Conservation (phyloP, 2,113 vertebrate species). For the Petrocephalus microphthalmus region DNA sequence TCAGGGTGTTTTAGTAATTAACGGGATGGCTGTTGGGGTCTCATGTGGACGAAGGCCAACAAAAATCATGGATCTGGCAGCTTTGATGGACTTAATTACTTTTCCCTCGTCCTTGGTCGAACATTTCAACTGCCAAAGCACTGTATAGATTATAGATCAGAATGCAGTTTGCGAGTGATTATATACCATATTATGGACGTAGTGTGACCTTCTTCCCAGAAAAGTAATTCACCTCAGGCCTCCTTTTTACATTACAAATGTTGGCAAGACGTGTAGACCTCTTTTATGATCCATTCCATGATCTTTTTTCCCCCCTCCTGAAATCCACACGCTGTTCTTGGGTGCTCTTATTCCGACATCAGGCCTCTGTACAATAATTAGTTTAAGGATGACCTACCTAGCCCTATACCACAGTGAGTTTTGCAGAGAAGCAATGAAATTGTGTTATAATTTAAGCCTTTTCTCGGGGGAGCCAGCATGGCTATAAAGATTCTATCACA, state of each 20-base stretch:
- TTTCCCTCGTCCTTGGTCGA: conserved; percentile 17
- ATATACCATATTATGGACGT: neutral
- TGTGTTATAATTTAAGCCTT: conserved; percentile 34
- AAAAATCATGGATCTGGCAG: conserved; percentile 7
- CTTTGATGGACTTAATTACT: conserved; percentile 21
- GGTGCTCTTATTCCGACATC: conserved; percentile 18
- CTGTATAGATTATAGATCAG: conserved; percentile 12
- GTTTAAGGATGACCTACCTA: conserved; percentile 28
- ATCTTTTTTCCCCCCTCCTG: neutral
- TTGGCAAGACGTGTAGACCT: neutral
- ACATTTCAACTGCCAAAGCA: conserved; percentile 8
- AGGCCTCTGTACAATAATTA: conserved; percentile 21
- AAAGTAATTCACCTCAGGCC: neutral
- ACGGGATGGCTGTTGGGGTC: conserved; percentile 10
- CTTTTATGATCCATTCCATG: neutral
- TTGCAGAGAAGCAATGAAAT: conserved; percentile 18
- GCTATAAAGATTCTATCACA: conserved; percentile 32
- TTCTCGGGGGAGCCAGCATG: conserved; percentile 30
- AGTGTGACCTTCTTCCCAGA: neutral
- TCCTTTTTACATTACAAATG: conserved; percentile 2
- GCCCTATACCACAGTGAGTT: conserved; percentile 12
- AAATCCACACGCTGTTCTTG: neutral
- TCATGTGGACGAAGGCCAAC: conserved; percentile 25
- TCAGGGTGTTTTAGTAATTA: conserved; percentile 34
- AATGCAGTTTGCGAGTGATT: conserved; percentile 9